Evolutionary conservation across 2,113 vertebrate species (phyloP).

Genomic region (Myrmophylax atrothorax): DNA sequence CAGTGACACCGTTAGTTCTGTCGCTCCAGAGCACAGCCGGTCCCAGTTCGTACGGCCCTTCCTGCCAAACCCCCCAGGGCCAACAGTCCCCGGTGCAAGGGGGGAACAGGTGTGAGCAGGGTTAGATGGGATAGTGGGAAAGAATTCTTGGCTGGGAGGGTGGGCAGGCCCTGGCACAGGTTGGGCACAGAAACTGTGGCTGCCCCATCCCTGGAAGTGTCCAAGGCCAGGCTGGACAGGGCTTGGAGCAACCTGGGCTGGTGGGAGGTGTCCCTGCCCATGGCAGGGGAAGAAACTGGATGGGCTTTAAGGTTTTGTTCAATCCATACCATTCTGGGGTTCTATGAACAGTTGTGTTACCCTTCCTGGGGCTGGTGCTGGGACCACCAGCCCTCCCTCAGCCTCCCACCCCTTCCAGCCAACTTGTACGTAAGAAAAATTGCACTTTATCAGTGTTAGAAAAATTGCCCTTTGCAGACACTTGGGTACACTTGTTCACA

Average conservation of each 20-base stretch:
- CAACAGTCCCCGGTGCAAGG: background rate
- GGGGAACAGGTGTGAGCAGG: too few species aligned
- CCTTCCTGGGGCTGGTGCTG: background rate
- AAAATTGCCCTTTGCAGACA: background rate
- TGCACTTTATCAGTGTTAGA: background rate
- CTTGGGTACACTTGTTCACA: background rate
- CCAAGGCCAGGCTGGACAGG: background rate
- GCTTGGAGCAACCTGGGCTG: accelerated
- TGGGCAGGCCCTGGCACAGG: background rate
- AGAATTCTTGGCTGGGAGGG: background rate
- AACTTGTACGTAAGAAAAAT: background rate
- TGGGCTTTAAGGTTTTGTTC: background rate
- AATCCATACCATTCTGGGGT: background rate
- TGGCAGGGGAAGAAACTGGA: background rate
- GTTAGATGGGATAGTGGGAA: background rate
- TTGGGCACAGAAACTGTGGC: background rate
- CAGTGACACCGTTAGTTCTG: background rate
- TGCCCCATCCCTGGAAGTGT: background rate
- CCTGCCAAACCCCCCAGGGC: background rate
- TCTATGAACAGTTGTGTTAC: too few species aligned
- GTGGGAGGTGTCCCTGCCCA: background rate
- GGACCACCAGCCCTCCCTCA: background rate
- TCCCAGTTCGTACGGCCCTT: background rate
- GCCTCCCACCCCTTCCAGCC: background rate
- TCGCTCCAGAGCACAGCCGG: background rate